Evolutionary conservation across 2,113 vertebrate genomes (phyloP).

Genomic region (Zosterops japonicus): DNA sequence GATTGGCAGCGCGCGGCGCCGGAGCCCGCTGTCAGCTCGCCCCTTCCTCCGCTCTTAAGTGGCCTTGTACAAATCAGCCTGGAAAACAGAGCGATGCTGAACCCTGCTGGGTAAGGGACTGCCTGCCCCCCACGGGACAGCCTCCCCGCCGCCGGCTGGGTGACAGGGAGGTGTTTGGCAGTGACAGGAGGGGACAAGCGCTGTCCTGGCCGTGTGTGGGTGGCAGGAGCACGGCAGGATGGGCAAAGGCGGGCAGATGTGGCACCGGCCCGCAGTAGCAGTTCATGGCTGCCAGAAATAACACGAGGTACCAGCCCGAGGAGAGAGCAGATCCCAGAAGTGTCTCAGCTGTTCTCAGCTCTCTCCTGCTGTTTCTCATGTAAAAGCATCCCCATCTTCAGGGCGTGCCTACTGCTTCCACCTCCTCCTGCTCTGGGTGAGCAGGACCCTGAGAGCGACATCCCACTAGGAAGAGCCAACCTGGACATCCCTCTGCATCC

Average conservation of each 20-base stretch:
- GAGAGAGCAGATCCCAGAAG: background rate
- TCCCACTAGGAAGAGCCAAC: background rate
- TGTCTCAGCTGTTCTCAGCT: background rate
- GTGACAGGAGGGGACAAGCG: background rate
- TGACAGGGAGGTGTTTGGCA: accelerated
- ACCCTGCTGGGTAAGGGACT: background rate
- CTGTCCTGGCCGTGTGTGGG: background rate
- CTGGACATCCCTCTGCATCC: accelerated
- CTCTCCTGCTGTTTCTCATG: background rate
- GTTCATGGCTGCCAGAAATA: background rate
- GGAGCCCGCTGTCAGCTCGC: background rate
- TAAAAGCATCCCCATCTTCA: background rate
- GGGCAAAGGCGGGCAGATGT: background rate
- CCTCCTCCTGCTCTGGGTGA: background rate
- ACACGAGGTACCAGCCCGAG: background rate
- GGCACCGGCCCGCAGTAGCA: accelerated
- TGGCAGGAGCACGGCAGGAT: accelerated
- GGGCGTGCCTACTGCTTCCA: background rate
- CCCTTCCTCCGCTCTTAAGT: background rate
- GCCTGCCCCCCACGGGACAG: background rate
- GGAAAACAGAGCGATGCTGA: background rate
- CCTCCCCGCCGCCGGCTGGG: accelerated
- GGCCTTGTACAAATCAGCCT: background rate
- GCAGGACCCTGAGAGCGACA: accelerated
- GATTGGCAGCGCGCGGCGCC: background rate